Conservation (phyloP, 2,888 invertebrate species). For the Conops quadrifasciatus region DNA sequence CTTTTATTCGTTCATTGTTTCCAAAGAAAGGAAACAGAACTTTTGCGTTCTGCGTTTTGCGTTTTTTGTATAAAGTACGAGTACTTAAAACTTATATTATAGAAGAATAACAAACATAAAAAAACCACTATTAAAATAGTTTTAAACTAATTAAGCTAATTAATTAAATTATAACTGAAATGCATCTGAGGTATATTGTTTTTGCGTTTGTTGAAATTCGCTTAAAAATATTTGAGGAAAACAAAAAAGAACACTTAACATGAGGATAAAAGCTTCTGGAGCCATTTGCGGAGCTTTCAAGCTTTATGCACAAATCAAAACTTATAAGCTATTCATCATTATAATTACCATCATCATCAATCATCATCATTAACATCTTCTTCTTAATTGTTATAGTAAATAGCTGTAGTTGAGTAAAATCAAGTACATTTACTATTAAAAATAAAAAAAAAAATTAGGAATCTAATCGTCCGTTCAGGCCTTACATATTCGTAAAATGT, state of each 20-base stretch:
- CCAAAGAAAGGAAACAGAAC: background rate
- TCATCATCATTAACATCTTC: no score
- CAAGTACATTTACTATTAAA: constrained; percentile 42
- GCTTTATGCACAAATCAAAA: constrained; percentile 43
- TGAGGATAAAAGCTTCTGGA: constrained; percentile 23
- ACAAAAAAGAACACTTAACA: constrained; percentile 45
- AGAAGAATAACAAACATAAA: constrained; percentile 27
- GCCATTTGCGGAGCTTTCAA: constrained; percentile 9
- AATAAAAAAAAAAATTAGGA: constrained; percentile 37
- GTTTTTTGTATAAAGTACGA: background rate
- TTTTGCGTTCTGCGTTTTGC: background rate
- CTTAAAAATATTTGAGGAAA: constrained; percentile 43
- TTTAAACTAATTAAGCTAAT: constrained; percentile 49
- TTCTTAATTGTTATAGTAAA: constrained; percentile 6
- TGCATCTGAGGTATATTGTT: constrained; percentile 66
- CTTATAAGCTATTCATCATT: constrained; percentile 39
- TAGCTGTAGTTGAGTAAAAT: background rate
- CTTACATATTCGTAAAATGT: background rate
- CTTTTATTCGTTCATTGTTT: no score
- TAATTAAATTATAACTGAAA: constrained; percentile 62
- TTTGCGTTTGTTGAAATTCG: constrained; percentile 60
- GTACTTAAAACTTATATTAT: constrained; percentile 4
- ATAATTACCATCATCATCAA: constrained; percentile 22
- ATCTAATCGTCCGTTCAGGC: constrained; percentile 4
- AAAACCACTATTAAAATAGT: constrained; percentile 10